Evolutionary conservation across 2,888 invertebrate genomes (phyloP), one percentile per base, ranked within the genome.

Genomic region (Lissonota sp.): DNA sequence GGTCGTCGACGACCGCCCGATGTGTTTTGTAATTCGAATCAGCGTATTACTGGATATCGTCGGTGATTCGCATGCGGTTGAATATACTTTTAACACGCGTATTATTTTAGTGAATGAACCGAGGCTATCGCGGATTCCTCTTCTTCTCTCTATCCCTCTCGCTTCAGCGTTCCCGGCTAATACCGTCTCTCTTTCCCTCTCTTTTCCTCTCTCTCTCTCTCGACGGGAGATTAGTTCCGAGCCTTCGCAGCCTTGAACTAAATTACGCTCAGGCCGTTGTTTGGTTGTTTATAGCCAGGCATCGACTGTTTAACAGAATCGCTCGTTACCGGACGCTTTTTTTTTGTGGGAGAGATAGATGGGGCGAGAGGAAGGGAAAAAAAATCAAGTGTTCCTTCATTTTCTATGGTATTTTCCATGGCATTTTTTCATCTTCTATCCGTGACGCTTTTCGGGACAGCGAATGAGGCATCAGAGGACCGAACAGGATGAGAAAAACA

Each of bases 221-320:
- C 72, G 71, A 79, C 83, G 77, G 69, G 82, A 80, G 83, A 87
- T 88, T 86, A 87, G 86, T 88, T 87, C 86, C 88, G 80, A 75
- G 74, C 74, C 60, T 75, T 62, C 67, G 69, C 84, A 87, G 85
- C 88, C 89, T 88, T 89, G 88, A 87, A 85, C 88, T 84, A 87
- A 89, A 88, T 89, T 80, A 79, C 71, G 75, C 60, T 40, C 69
- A 46, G 79, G 49, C 70, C 73, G 79, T 84, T 83, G 82, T 83
- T 83, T 78, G 71, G 79, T 79, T 84, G 79, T 83, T 82, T 70
- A 40, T 60, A 64, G 12, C 44, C 12, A 81, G 80, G 51, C 55
- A 75, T 66, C 73, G 72, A 80, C 64, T 64, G 78, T 76, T 73
- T 49, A 46, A 57, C 10, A 12, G 6, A 3, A 46, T 40, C 71